Evolutionary conservation across 2,797 vertebrate genomes (phyloP).

Genomic region (Thripadectes ignobilis): DNA sequence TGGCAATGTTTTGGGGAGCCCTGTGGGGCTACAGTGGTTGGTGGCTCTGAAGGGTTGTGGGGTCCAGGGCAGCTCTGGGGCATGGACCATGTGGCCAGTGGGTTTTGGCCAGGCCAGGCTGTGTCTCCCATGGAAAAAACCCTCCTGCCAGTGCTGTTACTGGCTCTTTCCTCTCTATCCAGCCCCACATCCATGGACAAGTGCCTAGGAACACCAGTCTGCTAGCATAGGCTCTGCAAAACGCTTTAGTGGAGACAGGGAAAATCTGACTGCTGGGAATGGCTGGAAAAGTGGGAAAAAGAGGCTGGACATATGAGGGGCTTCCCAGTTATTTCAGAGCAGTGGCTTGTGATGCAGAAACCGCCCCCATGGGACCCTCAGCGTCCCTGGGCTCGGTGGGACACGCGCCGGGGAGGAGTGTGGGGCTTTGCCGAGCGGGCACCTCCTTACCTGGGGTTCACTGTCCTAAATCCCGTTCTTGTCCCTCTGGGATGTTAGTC

Average conservation of each 20-base stretch:
- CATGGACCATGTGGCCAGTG: fast-evolving
- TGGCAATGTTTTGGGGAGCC: fast-evolving
- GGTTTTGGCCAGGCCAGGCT: neutral
- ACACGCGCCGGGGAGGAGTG: fast-evolving
- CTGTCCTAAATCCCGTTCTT: neutral
- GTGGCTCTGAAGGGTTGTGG: fast-evolving
- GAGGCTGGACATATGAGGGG: neutral
- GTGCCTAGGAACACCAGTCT: fast-evolving
- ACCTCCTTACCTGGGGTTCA: neutral
- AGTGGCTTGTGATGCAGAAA: fast-evolving
- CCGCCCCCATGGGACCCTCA: neutral
- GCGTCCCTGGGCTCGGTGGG: fast-evolving
- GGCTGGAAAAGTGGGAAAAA: neutral
- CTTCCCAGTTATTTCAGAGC: neutral
- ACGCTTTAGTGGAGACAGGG: fast-evolving
- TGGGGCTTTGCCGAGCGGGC: neutral
- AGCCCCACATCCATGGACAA: fast-evolving
- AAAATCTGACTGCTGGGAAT: neutral
- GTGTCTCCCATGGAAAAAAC: fast-evolving
- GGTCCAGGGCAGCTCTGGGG: neutral
- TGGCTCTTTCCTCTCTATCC: neutral
- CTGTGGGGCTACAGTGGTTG: fast-evolving
- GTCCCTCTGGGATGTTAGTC: neutral
- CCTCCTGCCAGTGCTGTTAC: neutral
- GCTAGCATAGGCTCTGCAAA: neutral